phyloP scores from a whole-genome alignment of 2,888 invertebrate species.

The Syrista parreyssii region DNA sequence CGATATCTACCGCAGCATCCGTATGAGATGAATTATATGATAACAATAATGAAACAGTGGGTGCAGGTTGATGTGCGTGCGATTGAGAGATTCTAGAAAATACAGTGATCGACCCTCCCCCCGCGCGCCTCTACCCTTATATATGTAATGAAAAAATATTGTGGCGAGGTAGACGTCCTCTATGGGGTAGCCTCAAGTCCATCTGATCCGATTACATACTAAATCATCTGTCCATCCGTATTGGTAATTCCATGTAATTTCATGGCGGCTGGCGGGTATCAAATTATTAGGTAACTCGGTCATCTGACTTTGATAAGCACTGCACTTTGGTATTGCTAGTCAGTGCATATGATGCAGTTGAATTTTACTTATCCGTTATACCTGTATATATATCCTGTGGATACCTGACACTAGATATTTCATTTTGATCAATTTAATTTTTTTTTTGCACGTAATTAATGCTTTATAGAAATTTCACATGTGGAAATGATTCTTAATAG shows the following conservation, averaged over 20 bases:
- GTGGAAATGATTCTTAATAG: too few relatives aligned
- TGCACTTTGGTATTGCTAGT: background rate
- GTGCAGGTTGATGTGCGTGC: background rate
- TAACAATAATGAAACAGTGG: background rate
- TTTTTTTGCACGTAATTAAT: too few relatives aligned
- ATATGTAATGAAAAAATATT: slow-evolving; percentile 10
- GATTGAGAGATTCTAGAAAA: background rate
- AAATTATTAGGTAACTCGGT: slow-evolving; percentile 51
- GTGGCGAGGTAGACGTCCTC: slow-evolving; percentile 1
- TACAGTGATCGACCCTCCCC: background rate
- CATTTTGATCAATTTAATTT: background rate
- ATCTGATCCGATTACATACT: slow-evolving; percentile 23
- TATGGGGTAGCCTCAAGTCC: slow-evolving; percentile 15
- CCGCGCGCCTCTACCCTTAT: too few relatives aligned
- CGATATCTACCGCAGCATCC: background rate
- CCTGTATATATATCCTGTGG: background rate
- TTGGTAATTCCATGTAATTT: slow-evolving; percentile 45
- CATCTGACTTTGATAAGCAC: slow-evolving; percentile 20
- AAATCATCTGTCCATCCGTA: slow-evolving; percentile 27
- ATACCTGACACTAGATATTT: background rate
- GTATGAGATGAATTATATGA: background rate
- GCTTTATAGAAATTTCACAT: too few relatives aligned
- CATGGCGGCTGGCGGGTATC: slow-evolving; percentile 27
- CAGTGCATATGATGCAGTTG: background rate
- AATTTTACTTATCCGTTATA: background rate